Percentiles rank a stretch among this genome's conserved stretches.
Conservation (phyloP, 2,888 invertebrate genomes). For the Hypercompe scribonia region DNA sequence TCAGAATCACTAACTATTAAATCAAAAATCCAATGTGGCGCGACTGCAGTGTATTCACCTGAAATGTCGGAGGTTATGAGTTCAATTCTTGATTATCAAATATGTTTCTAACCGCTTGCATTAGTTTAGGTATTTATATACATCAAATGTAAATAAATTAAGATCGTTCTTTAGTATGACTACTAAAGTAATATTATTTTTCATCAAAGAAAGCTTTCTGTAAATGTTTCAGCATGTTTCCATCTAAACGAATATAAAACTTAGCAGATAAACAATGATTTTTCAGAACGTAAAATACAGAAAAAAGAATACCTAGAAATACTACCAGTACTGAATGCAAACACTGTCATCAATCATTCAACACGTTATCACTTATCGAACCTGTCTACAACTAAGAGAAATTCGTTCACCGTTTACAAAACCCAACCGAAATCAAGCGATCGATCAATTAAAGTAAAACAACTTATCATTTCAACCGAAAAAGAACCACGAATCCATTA, state of each 20-base stretch:
- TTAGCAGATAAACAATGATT: neutral
- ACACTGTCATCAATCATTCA: slow-evolving; percentile 44
- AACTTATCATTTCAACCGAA: slow-evolving; percentile 78
- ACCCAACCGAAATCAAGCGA: slow-evolving; percentile 55
- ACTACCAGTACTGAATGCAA: slow-evolving; percentile 25
- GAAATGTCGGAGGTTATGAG: neutral
- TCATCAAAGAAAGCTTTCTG: neutral
- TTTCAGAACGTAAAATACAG: neutral
- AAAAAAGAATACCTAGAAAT: neutral
- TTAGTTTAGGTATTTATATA: neutral
- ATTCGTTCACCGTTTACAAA: slow-evolving; percentile 55
- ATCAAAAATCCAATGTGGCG: neutral
- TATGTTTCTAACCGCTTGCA: neutral
- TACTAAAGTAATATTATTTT: neutral
- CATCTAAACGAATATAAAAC: neutral
- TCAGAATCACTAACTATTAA: no score
- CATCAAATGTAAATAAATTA: neutral
- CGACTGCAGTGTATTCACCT: neutral
- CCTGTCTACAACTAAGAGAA: slow-evolving; percentile 48
- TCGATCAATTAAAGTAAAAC: slow-evolving; percentile 76
- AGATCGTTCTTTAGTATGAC: neutral
- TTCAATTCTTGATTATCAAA: neutral
- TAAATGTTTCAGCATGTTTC: neutral
- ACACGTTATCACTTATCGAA: slow-evolving; percentile 43
- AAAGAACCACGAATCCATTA: slow-evolving; percentile 80